A percentile compares a stretch with the other conserved stretches of the same genome.
phyloP scores from a whole-genome alignment of 1,140 invertebrate species.

The Episyrphus balteatus region DNA sequence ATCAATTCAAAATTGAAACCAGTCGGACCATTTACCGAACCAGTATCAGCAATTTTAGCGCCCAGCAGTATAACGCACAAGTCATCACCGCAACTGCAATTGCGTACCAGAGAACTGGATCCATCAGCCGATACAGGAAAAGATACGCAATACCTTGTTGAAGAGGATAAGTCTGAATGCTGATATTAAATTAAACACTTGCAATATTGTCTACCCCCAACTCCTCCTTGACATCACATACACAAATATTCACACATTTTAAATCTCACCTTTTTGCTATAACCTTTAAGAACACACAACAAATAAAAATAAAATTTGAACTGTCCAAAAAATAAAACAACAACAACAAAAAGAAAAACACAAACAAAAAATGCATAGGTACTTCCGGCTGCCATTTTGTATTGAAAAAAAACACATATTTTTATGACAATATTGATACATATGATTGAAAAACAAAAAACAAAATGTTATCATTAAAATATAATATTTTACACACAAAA shows the following conservation, averaged over 20 bases:
- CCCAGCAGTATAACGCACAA: slow-evolving; percentile 71
- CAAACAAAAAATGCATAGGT: background rate
- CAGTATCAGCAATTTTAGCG: slow-evolving; percentile 58
- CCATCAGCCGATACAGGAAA: slow-evolving; percentile 80
- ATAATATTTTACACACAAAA: background rate
- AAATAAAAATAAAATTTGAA: background rate
- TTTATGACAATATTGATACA: no score
- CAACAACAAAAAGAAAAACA: background rate
- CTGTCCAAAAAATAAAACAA: background rate
- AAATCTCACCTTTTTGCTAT: background rate
- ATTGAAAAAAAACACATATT: background rate
- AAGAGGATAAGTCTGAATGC: slow-evolving; percentile 57
- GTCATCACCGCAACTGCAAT: slow-evolving; percentile 58
- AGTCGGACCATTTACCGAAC: slow-evolving; percentile 41
- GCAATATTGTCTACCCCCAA: slow-evolving; percentile 2
- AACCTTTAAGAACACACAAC: background rate
- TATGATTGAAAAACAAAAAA: background rate
- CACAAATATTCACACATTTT: background rate
- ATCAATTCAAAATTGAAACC: slow-evolving; percentile 48
- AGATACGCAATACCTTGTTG: slow-evolving; percentile 80
- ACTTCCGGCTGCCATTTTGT: background rate
- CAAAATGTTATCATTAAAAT: background rate
- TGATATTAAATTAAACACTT: slow-evolving; percentile 30
- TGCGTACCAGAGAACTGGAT: slow-evolving; percentile 67
- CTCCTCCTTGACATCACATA: background rate